Evolutionary conservation across 1,140 invertebrate species (phyloP), one percentile per base, ranked within the genome.

Genomic region (Glossosoma conforme): DNA sequence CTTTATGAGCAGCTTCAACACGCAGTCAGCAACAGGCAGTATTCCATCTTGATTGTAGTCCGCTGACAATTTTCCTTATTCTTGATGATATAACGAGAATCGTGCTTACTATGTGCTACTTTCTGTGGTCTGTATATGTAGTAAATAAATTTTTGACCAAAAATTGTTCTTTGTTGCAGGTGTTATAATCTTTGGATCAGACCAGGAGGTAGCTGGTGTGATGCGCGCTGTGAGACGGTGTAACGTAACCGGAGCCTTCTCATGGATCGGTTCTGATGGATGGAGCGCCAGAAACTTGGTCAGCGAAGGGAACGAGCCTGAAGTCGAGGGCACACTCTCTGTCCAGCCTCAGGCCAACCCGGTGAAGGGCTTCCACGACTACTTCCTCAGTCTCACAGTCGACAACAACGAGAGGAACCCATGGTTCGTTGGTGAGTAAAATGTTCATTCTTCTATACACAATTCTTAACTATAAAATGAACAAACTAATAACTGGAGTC

Each of bases 241-340:
- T 41, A 93, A 93, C 61, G 89, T 87, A n/a, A 94, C 92, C 2
- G 87, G 89, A 2, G 79, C 77, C 35, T 97, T 96, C 74, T 89
- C 89, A 18, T 97, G 93, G 93, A 94, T 97, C 20, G 93, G 93
- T 0, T 93, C 89, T 33, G 93, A 97, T 64, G 93, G 93, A 2
- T 94, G 91, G 91, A 88, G 85, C 62, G 90, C 89, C 1, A 71
- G 91, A 20, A 83, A 88, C 24, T 70, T 96, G 25, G 93, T 96
- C 3, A 74, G 71, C 60, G 83, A 90, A 58, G 90, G 89, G 45
- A 93, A 92, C 63, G 92, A 96, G 67, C 74, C 80, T 1, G 87
- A 92, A 66, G 88, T 93, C 2, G 89, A 92, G 65, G 89, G 89
- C n/a, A 94, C 92, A 1, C 76, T 95, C 47, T 91, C 89, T 5